phyloP scores from a whole-genome alignment of 2,113 vertebrate species.

The Helogale parvula region DNA sequence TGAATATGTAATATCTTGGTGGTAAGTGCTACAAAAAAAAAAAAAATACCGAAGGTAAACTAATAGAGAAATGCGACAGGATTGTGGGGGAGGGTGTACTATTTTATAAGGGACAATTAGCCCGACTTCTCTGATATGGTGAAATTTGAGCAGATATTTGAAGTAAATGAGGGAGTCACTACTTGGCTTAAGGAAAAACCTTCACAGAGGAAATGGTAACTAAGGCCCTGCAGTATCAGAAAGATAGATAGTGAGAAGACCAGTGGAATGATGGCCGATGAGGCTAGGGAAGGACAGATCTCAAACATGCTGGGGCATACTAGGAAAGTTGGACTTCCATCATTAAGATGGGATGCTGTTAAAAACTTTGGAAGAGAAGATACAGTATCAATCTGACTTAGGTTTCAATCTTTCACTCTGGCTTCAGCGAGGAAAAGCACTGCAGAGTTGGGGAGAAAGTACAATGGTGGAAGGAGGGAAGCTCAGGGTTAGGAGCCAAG shows the following conservation, averaged over 20 bases:
- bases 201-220: neutral
- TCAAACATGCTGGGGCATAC: fast-evolving
- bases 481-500: neutral
- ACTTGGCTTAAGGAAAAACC: neutral
- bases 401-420: neutral
- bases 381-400: neutral
- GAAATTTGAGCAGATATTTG: neutral
- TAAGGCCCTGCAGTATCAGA: neutral
- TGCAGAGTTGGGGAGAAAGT: neutral
- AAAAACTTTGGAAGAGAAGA: neutral
- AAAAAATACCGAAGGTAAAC: neutral
- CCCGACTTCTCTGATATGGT: neutral
- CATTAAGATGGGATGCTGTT: neutral
- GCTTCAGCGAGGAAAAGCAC: neutral
- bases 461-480: too few species aligned
- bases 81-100: too few species aligned
- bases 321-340: neutral
- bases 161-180: neutral
- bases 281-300: neutral
- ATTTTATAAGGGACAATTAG: neutral
- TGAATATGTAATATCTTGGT: neutral
- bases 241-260: fast-evolving
- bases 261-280: neutral
- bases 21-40: neutral
- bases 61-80: neutral